Conservation (phyloP, 2,113 vertebrate genomes). For the Rhipidura dahli region DNA sequence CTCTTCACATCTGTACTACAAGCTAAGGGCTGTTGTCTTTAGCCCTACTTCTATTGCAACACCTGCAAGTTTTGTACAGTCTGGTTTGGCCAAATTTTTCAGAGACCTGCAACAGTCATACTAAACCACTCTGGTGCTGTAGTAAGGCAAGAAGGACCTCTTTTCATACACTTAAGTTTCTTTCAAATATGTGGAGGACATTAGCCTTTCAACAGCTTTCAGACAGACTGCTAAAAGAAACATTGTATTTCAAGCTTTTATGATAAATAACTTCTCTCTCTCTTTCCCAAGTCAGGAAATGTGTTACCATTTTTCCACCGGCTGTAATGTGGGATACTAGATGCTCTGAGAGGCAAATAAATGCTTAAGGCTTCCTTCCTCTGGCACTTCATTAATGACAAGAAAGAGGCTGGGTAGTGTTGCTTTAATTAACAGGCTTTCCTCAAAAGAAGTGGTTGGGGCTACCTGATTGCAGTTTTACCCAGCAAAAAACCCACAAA, state of each 20-base stretch:
- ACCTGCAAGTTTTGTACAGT: not conserved
- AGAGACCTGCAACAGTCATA: not conserved
- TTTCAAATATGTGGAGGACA: not conserved
- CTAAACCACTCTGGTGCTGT: not conserved
- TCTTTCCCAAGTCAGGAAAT: not conserved
- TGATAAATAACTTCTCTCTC: not conserved
- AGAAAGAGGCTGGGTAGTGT: not conserved
- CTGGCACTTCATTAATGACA: constrained; percentile 35
- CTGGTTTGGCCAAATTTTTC: not conserved
- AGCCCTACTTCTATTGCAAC: not conserved
- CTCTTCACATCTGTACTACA: not conserved
- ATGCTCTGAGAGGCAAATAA: constrained; percentile 25
- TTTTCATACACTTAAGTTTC: not conserved
- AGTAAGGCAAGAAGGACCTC: not conserved
- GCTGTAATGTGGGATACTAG: not conserved
- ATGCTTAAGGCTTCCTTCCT: constrained; percentile 30
- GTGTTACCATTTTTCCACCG: not conserved
- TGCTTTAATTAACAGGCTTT: constrained; percentile 28
- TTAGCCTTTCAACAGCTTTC: constrained; percentile 33
- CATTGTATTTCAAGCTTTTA: not conserved
- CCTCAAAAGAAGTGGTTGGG: not conserved
- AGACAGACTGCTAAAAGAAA: not conserved
- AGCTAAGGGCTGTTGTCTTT: not conserved
- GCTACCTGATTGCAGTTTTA: constrained; percentile 3
- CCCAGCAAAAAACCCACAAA: not conserved